Conservation (phyloP, 1,140 invertebrate genomes). For the Lutraria rhynchaena region DNA sequence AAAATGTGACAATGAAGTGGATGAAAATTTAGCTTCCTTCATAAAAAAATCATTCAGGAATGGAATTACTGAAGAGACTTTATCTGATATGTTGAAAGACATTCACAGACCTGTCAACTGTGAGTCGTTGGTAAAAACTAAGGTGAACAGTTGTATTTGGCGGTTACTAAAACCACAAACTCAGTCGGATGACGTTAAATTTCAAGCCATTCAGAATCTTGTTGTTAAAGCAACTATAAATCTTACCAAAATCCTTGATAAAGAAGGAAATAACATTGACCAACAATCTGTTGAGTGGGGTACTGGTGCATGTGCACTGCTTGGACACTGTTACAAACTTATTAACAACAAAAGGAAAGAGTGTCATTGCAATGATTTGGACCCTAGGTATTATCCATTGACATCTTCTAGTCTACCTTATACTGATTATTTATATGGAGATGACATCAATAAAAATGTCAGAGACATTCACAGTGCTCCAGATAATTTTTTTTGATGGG, state of each 20-base stretch:
- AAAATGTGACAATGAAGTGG: constrained; percentile 11
- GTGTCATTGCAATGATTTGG: constrained; percentile 11
- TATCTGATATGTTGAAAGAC: constrained; percentile 18
- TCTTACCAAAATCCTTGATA: constrained; percentile 35
- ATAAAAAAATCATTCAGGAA: constrained; percentile 42
- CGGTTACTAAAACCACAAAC: constrained; percentile 19
- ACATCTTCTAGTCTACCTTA: constrained; percentile 27
- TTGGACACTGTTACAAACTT: not conserved
- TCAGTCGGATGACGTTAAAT: constrained; percentile 28
- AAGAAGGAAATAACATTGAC: not conserved
- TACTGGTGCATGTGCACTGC: no score
- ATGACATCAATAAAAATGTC: constrained; percentile 40
- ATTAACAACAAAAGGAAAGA: constrained; percentile 21
- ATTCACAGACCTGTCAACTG: no score
- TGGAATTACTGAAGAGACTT: constrained; percentile 29
- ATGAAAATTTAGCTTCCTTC: constrained; percentile 25
- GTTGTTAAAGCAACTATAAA: constrained; percentile 33
- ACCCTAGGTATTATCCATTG: constrained; percentile 18
- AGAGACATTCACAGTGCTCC: not conserved
- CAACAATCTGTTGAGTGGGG: not conserved
- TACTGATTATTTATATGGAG: constrained; percentile 26
- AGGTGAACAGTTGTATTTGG: constrained; percentile 43
- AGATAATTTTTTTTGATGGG: no score
- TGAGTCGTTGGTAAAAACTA: constrained; percentile 38
- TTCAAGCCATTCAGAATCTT: constrained; percentile 9